A percentile compares a stretch with the other conserved stretches of the same genome.
Evolutionary conservation across 2,888 invertebrate genomes (phyloP).

Genomic region (Tetropium fuscum): DNA sequence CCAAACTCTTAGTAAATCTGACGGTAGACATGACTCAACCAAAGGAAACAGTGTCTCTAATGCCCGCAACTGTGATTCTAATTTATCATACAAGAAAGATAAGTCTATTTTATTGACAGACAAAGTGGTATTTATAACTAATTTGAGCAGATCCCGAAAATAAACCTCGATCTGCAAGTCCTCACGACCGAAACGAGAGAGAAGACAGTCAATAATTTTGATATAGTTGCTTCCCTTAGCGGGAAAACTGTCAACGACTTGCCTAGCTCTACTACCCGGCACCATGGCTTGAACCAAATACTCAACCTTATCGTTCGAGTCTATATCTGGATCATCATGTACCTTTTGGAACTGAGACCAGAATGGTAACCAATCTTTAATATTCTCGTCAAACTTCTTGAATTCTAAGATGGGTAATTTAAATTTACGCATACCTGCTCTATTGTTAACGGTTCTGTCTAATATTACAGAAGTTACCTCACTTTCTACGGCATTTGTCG

Average conservation of each 20-base stretch:
- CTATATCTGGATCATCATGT: conserved; percentile 38
- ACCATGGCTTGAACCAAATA: conserved; percentile 40
- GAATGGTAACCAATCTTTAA: too few species aligned
- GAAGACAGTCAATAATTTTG: conserved; percentile 35
- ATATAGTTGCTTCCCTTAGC: conserved; percentile 33
- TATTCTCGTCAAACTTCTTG: too few species aligned
- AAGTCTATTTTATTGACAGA: conserved; percentile 26
- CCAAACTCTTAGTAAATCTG: too few species aligned
- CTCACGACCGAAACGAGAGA: conserved; percentile 47
- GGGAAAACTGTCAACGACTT: conserved; percentile 39
- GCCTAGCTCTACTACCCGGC: conserved; percentile 24
- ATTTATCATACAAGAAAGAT: conserved; percentile 42
- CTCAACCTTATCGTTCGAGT: conserved; percentile 35
- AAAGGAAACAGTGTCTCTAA: conserved; percentile 52
- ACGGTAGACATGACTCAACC: conserved; percentile 50
- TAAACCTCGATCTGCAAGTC: conserved; percentile 50
- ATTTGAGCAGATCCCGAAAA: conserved; percentile 45
- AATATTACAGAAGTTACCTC: too few species aligned
- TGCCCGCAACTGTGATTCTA: conserved; percentile 47
- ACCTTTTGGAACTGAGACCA: too few species aligned
- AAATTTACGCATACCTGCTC: too few species aligned
- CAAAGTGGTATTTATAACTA: conserved; percentile 43
- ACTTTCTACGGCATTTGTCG: too few species aligned
- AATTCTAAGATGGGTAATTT: too few species aligned
- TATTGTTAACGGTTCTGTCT: too few species aligned